Conservation (phyloP, 2,797 vertebrate species). For the Saguinus oedipus region DNA sequence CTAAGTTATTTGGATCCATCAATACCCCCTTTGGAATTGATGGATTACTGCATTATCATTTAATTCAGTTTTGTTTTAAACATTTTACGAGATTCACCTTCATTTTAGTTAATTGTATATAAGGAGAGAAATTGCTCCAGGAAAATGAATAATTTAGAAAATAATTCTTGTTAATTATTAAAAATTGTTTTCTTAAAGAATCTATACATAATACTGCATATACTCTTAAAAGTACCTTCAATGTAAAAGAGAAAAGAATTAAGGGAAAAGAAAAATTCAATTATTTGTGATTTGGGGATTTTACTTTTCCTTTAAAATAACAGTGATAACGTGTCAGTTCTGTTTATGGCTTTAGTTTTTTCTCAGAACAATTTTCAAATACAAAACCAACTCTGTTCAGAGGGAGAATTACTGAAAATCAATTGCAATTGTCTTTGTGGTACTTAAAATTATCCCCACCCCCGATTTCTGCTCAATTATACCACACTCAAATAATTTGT, state of each 20-base stretch:
- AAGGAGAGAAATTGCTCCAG: conserved; percentile 80
- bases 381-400: conserved; percentile 72
- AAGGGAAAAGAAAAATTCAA: conserved; percentile 62
- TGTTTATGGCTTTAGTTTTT: conserved; percentile 77
- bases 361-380: conserved; percentile 71
- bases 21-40: conserved; percentile 81
- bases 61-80: conserved; percentile 88
- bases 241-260: conserved; percentile 59
- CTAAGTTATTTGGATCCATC: conserved; percentile 84
- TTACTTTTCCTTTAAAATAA: conserved; percentile 71
- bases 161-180: conserved; percentile 72
- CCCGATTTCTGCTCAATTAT: conserved; percentile 39
- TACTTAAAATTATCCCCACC: background rate
- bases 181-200: conserved; percentile 72
- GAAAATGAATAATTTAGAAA: conserved; percentile 75
- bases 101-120: conserved; percentile 85
- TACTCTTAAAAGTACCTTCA: conserved; percentile 47
- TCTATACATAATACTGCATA: conserved; percentile 31
- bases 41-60: conserved; percentile 86
- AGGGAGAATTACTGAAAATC: conserved; percentile 46
- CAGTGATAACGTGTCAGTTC: conserved; percentile 74
- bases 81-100: conserved; percentile 72
- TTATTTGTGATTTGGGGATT: conserved; percentile 65
- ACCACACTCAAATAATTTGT: conserved; percentile 1
- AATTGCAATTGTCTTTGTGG: conserved; percentile 45